These are phyloP conservation scores for Chloropsis hardwickii DNA, from an alignment of 2,113 vertebrate genomes.

Conservation along the genomic window DNA sequence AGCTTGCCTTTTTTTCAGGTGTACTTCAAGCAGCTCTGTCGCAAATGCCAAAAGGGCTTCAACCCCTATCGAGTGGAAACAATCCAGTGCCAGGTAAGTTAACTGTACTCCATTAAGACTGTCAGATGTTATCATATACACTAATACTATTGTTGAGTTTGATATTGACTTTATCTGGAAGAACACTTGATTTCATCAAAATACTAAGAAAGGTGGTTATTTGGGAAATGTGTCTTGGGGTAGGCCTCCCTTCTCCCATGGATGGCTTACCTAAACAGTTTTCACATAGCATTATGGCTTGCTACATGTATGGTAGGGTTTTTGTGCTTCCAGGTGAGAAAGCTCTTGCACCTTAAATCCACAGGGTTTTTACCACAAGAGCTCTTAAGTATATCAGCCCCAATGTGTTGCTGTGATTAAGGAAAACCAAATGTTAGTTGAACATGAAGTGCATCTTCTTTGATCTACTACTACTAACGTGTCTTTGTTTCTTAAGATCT, in stretches of 20 bases:
- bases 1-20: constrained; percentile 73
- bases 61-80: constrained; percentile 94
- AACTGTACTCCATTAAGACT: not conserved
- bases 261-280: accelerated
- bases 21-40: constrained; percentile 97
- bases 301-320: accelerated
- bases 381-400: not conserved
- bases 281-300: not conserved
- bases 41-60: constrained; percentile 88
- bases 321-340: not conserved
- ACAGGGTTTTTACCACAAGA: not conserved
- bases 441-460: not conserved
- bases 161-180: not conserved
- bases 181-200: not conserved
- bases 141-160: not conserved
- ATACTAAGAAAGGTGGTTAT: not conserved
- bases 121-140: not conserved
- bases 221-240: not conserved
- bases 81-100: constrained; percentile 88
- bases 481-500: constrained; percentile 71
- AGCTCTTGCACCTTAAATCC: not conserved
- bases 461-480: not conserved
- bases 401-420: not conserved
- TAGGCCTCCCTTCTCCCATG: not conserved
- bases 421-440: not conserved